Base-by-base conservation (phyloP, 2,888 invertebrate genomes). In the Chrysolina americana region DNA sequence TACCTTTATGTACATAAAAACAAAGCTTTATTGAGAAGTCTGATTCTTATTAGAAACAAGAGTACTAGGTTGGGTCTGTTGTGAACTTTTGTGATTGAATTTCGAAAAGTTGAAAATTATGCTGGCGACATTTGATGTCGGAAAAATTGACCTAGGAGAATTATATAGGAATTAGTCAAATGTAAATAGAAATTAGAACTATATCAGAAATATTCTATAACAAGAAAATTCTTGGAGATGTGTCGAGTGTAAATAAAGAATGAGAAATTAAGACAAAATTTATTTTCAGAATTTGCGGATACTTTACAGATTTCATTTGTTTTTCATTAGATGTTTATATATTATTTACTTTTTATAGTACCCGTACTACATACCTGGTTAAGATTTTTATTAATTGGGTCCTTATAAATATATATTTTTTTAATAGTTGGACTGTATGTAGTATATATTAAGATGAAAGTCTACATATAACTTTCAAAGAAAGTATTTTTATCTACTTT, bases 1-100 rank as follows among this genome's bases (percentile, higher is more conserved):
- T 73, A 69, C 68, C 75, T 66, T 73, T 41, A 28, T 76, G 78
- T 78, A 76, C 76, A 71, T 73, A 68, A 68, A 76, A 76, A 74
- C 56, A 75, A 80, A 80, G 78, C 77, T 80, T 80, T 76, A 77
- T 73, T 74, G 48, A 78, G 79, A 80, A 80, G 80, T 80, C 80
- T 80, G 80, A 80, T 76, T 73, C 71, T 72, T 69, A 70, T 50
- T 59, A 50, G 68, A 65, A 56, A 50, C 59, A 68, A 19, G 44
- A 56, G 50, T 65, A 50, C 36, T 36, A 47, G 23, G 53, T n/a
- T 53, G 41, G 36, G 44, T 53, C 17, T 9, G 65, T 75, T 70
- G 41, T 69, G 56, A 53, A 65, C 65, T 63, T 21, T 68, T 63
- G 66, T 66, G 68, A 74, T 53, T 41, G 21, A 53, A 56, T 28